Conservation (phyloP, 30 jellyfish, hydroid and myxozoan genomes). For the Chrysaora quinquecirrha region DNA sequence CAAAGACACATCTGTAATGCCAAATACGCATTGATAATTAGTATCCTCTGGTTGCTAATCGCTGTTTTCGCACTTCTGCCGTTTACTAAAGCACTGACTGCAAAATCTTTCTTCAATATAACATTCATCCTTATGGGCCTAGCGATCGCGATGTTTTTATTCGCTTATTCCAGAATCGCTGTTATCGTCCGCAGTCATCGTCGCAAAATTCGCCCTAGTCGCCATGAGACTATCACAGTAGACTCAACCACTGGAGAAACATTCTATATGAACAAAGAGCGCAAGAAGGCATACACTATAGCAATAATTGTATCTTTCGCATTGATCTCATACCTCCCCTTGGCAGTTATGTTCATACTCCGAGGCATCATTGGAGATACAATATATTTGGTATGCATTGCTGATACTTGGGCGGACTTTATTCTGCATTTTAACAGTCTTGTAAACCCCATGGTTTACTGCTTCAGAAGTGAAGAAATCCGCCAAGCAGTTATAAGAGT, state of each 20-base stretch:
- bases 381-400: slow-evolving; percentile 37
- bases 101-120: slow-evolving; percentile 19
- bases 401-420: slow-evolving; percentile 69
- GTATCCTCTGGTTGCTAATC: slow-evolving; percentile 19
- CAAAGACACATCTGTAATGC: slow-evolving; percentile 31
- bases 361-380: slow-evolving; percentile 67
- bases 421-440: slow-evolving; percentile 47
- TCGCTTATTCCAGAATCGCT: slow-evolving; percentile 30
- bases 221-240: slow-evolving; percentile 16
- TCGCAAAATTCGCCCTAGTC: slow-evolving; percentile 35
- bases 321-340: slow-evolving; percentile 45
- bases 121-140: slow-evolving; percentile 52
- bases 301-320: slow-evolving; percentile 47
- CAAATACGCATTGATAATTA: not conserved
- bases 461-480: slow-evolving; percentile 53
- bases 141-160: slow-evolving; percentile 22
- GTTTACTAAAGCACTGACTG: slow-evolving; percentile 22
- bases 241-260: slow-evolving; percentile 10
- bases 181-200: slow-evolving; percentile 44
- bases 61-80: slow-evolving; percentile 36
- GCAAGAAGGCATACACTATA: slow-evolving; percentile 56
- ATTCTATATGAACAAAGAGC: slow-evolving; percentile 10
- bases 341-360: slow-evolving; percentile 51
- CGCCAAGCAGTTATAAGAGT: slow-evolving; percentile 19
- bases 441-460: slow-evolving; percentile 50